Base-by-base conservation (phyloP, 2,797 vertebrate species). In the Epinephelus awoara region DNA sequence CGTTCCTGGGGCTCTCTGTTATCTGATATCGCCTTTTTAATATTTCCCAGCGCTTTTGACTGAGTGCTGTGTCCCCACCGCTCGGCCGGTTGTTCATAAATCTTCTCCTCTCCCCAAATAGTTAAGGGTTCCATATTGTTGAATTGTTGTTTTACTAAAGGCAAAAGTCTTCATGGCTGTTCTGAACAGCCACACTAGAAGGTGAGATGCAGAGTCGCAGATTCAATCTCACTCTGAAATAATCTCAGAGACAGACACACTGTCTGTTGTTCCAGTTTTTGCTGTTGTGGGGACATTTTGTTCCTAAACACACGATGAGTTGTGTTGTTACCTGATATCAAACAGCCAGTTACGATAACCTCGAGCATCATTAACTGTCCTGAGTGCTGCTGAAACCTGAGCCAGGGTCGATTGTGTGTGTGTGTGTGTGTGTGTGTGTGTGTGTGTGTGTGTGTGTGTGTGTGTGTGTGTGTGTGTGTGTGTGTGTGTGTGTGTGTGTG, bases 301-400 rank as follows among this genome's bases (percentile, higher is more conserved):
- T 23, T 34, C 40, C 18, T 46, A 64, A 47, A 27, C 29, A 19
- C 25, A 25, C 46, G 27, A n/a, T 29, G 14, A 21, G 12, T 11
- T 72, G 27, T 70, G 54, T 49, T 73, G 44, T 72, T 27, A 61
- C 25, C 23, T 51, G 42, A 69, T 76, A 79, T 62, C 55, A 80
- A 51, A 65, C 47, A 49, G 51, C 34, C 62, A 7, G 56, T 38
- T 72, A 13, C 51, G 49, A 72, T 70, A 66, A 77, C 77, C 68
- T 62, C 68, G 25, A 72, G 71, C 55, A 56, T 77, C 52, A 69
- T 85, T 83, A 77, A 42, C 70, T 9, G 29, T 75, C 67, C 72
- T 69, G 70, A 81, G 72, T 77, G 65, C 80, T 77, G 75, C 75
- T 57, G 75, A 85, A 85, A 80, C 69, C 71, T 79, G 77, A 87